Percentiles rank a stretch among this genome's conserved stretches.
These are phyloP conservation scores for Pagrus major DNA, from an alignment of 2,113 vertebrate species.

Conservation along the genomic window DNA sequence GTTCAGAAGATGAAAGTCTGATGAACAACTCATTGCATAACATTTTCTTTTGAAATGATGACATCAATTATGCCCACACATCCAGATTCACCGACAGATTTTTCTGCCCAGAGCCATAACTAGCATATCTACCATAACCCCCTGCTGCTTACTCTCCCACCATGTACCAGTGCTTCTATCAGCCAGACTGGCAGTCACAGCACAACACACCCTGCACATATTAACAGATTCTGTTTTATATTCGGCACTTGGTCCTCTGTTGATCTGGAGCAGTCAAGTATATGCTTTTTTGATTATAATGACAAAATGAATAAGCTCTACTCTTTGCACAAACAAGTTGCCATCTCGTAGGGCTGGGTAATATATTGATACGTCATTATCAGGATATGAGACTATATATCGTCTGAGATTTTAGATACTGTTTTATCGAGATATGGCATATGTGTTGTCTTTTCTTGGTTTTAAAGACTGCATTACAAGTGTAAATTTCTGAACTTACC, in stretches of 20 bases:
- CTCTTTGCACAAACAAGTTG: background rate
- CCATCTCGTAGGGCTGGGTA: no score
- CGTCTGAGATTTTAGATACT: no score
- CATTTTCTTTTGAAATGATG: conserved; percentile 5
- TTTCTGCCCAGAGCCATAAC: background rate
- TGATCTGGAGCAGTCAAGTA: no score
- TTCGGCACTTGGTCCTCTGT: background rate
- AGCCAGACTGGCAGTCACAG: background rate
- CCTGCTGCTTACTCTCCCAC: conserved; percentile 17
- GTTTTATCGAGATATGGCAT: no score
- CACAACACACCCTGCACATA: background rate
- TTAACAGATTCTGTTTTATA: background rate
- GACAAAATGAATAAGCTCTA: background rate
- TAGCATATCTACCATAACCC: conserved; percentile 18
- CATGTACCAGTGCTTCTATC: background rate
- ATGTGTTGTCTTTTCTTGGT: no score
- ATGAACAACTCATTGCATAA: background rate
- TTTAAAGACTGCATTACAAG: no score
- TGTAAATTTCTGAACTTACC: no score
- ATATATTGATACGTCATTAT: no score
- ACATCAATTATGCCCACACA: conserved; percentile 10
- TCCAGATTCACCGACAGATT: background rate
- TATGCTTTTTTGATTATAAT: background rate
- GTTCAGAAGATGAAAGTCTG: background rate
- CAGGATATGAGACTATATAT: no score